phyloP scores from a whole-genome alignment of 2,888 invertebrate species.

The Artemia sinica region DNA sequence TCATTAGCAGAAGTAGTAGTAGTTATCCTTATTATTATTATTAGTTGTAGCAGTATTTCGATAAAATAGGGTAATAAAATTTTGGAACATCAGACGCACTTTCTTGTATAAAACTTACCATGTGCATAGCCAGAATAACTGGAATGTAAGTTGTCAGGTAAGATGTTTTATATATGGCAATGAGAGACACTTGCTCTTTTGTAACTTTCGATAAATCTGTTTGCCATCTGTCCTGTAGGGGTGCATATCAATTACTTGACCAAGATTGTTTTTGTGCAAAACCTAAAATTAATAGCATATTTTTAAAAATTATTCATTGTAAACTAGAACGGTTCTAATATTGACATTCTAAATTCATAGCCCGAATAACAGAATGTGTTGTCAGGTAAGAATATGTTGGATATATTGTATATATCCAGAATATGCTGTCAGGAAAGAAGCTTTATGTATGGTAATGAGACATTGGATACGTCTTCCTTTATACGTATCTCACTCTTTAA shows the following conservation, averaged over 20 bases:
- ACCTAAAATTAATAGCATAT: neutral
- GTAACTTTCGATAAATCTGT: slow-evolving; percentile 1
- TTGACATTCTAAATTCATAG: slow-evolving; percentile 30
- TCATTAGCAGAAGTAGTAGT: too few species aligned
- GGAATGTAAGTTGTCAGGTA: neutral
- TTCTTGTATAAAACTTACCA: neutral
- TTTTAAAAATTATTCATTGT: neutral
- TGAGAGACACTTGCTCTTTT: neutral
- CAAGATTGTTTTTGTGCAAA: neutral
- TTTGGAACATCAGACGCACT: too few species aligned
- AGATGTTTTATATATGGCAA: slow-evolving; percentile 2
- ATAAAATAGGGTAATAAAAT: too few species aligned
- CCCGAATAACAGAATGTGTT: neutral
- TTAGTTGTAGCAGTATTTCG: too few species aligned
- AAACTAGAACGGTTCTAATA: neutral
- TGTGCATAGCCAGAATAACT: neutral
- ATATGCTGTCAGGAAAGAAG: too few species aligned
- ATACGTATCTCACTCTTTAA: too few species aligned
- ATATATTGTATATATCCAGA: too few species aligned
- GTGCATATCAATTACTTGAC: slow-evolving; percentile 1
- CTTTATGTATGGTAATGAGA: too few species aligned
- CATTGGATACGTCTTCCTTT: too few species aligned
- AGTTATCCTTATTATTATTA: too few species aligned
- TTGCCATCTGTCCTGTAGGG: neutral
- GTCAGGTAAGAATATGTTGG: too few species aligned